Conservation (phyloP, 2,797 vertebrate genomes). For the Pogonophryne albipinna region DNA sequence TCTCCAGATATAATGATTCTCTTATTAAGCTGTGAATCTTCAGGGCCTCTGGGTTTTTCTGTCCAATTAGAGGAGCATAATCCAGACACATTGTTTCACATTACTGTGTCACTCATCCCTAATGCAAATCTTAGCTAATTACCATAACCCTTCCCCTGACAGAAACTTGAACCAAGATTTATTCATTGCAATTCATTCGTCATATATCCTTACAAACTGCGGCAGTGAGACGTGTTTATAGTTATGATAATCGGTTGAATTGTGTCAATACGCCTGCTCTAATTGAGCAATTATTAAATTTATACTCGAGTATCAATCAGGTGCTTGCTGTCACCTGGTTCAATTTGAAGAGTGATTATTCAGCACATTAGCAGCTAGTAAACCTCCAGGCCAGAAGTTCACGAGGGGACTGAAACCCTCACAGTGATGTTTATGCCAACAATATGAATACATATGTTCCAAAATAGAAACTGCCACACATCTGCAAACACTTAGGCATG, state of each 20-base stretch:
- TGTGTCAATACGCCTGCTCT: slow-evolving; percentile 41
- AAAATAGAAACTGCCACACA: neutral
- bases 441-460: neutral
- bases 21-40: slow-evolving; percentile 52
- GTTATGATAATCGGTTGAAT: slow-evolving; percentile 19
- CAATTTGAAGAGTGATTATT: slow-evolving; percentile 21
- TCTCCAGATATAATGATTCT: slow-evolving; percentile 50
- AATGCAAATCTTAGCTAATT: slow-evolving; percentile 38
- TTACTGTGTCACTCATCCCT: slow-evolving; percentile 39
- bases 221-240: neutral
- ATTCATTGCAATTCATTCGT: slow-evolving; percentile 56
- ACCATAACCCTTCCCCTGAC: slow-evolving; percentile 46
- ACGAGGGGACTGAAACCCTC: neutral
- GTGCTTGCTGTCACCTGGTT: slow-evolving; percentile 26
- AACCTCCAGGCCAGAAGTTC: neutral
- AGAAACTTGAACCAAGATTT: slow-evolving; percentile 33
- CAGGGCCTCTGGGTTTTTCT: slow-evolving; percentile 49
- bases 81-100: slow-evolving; percentile 43
- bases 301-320: slow-evolving; percentile 44
- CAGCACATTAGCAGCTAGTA: slow-evolving; percentile 27
- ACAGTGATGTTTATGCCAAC: neutral
- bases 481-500: neutral
- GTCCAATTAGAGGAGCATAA: slow-evolving; percentile 51
- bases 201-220: slow-evolving; percentile 21
- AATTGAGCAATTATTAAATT: slow-evolving; percentile 38